These are phyloP conservation scores for Cyaniris semiargus DNA, from an alignment of 2,888 invertebrate species.

Conservation along the genomic window DNA sequence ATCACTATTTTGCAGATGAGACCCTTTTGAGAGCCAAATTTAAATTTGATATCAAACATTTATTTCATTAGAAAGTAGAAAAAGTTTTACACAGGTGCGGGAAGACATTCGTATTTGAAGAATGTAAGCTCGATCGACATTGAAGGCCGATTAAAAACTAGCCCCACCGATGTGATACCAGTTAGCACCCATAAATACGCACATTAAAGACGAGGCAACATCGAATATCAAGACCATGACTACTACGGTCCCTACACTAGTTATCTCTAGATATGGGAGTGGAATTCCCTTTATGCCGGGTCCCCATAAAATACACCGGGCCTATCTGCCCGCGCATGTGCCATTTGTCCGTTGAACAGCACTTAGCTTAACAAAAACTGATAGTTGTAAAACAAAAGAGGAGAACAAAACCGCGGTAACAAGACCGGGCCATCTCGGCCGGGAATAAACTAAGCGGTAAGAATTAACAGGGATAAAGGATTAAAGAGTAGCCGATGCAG, in stretches of 20 bases:
- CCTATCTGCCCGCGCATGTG: slow-evolving; percentile 64
- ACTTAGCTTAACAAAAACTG: slow-evolving; percentile 80
- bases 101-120: not conserved
- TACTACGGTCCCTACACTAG: slow-evolving; percentile 44
- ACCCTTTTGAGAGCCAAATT: not conserved
- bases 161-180: not conserved
- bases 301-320: slow-evolving; percentile 60
- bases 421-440: slow-evolving; percentile 74
- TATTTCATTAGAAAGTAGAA: not conserved
- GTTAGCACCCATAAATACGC: slow-evolving; percentile 30
- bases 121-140: not conserved
- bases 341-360: slow-evolving; percentile 76
- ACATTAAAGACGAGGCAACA: slow-evolving; percentile 38
- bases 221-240: slow-evolving; percentile 40
- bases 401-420: slow-evolving; percentile 67
- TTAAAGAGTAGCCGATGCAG: slow-evolving; percentile 79
- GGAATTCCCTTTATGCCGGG: slow-evolving; percentile 51
- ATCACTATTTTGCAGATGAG: not conserved
- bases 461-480: slow-evolving; percentile 79
- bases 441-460: slow-evolving; percentile 80
- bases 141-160: not conserved
- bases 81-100: not conserved
- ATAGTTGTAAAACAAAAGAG: slow-evolving; percentile 78
- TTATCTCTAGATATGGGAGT: slow-evolving; percentile 48
- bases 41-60: not conserved